Evolutionary conservation across 2,888 invertebrate genomes (phyloP), one percentile per base, ranked within the genome.

Genomic region (Lumbricus terrestris): DNA sequence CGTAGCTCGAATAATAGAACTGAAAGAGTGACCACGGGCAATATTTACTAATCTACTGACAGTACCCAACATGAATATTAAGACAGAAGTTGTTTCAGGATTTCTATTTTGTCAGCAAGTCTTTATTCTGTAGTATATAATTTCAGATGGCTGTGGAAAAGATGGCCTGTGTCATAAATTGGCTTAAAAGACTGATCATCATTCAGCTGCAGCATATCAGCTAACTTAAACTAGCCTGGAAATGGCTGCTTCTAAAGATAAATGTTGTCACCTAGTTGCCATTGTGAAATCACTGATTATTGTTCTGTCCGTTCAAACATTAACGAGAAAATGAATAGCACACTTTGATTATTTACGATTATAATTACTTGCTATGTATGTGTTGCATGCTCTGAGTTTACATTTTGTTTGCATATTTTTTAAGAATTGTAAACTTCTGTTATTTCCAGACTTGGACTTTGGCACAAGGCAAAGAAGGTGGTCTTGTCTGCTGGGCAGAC

Each of bases 391-490:
- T 69, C n/a, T 69, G 69, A 69, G 29, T 69, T 69, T 69, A n/a
- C 1, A 69, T 29, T 69, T 69, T 29, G 69, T 69, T n/a, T 69
- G 13, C 29, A 69, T n/a, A 23, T 47, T 34, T 89, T 37, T 42
- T 29, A 38, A 33, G 11, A 29, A 34, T 42, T 40, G 20, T 89
- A 88, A 33, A 35, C 37, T 42, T 15, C 29, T 88, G 54, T 90
- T 42, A 35, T 38, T 38, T 33, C 29, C 92, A 95, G 95, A 91
- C 94, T 94, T 37, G 94, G 94, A 69, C 96, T 98, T 96, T 99
- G 99, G 99, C 98, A 98, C 95, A 98, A 98, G 95, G 99, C 99
- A 0, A 98, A 98, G 94, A 97, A 97, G 93, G 97, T 98, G 0
- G 97, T 97, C 18, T 95, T 99, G 20, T 97, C 97, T 91, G 97